Base-by-base conservation (phyloP, 92 coral and sea anemone genomes). In the Umimayanthus chanpuru region DNA sequence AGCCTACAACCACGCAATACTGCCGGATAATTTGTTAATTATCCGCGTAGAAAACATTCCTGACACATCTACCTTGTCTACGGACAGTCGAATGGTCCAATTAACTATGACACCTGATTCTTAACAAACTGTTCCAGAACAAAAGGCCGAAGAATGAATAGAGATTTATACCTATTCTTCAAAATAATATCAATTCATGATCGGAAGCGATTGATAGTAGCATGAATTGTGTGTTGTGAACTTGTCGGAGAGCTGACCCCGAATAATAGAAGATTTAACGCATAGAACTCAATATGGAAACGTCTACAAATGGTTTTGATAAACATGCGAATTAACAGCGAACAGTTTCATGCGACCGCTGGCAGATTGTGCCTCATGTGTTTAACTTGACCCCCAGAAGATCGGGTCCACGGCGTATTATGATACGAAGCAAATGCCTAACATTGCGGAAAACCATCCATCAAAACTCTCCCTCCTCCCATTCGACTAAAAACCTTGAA, bases 381-480 rank as follows among this genome's bases (percentile, higher is more conserved):
- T 79, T 55, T 55, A 38, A 68, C 76, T 70, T 83, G 87, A 83
- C 78, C 87, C 87, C 41, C 78, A 72, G 47, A 44, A 14, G 28
- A 70, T 32, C 76, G 67, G 49, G 29, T n/a, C 58, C 39, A 76
- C 66, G 56, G 56, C 8, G 36, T 44, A 71, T 29, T 73, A 40
- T 68, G 77, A 83, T 83, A 83, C 66, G 65, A 68, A 83, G 44
- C 87, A 83, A 83, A 83, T 83, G 87, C 77, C n/a, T 70, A 83
- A 36, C 50, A 71, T 47, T 83, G 43, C 87, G 87, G 87, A 83
- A 83, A 83, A 68, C 78, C 77, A 83, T 83, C 87, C 87, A 83
- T 83, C 87, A 83, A 70, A 68, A 26, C 43, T 25, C 40, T 70
- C 64, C 56, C 87, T 83, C 87, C 87, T 83, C 87, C 87, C 87